phyloP scores from a whole-genome alignment of 2,113 vertebrate species.

The Tretioscincus oriximinensis region DNA sequence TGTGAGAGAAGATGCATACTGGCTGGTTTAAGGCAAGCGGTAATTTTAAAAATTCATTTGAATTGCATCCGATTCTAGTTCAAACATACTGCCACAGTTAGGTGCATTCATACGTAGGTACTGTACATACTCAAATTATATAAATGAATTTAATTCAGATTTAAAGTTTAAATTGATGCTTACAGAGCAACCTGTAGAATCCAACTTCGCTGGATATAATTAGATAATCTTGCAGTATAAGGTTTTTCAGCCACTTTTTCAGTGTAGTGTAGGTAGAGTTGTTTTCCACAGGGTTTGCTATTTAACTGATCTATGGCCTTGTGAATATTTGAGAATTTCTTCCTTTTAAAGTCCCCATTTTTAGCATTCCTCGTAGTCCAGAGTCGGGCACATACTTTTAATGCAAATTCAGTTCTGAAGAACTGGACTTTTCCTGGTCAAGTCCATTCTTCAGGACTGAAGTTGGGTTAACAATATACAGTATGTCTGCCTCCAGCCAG shows the following conservation, averaged over 20 bases:
- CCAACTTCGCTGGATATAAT: not conserved
- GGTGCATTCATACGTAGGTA: not conserved
- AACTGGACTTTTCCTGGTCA: no score
- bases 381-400: no score
- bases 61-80: not conserved
- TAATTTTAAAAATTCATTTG: not conserved
- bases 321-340: not conserved
- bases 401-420: no score
- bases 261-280: no score
- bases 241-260: not conserved
- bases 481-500: no score
- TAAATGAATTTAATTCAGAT: not conserved
- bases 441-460: no score
- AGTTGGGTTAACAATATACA: no score
- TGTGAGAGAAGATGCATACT: not conserved
- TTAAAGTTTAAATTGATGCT: not conserved
- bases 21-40: conserved; percentile 15
- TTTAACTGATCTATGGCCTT: no score
- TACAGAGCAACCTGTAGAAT: not conserved
- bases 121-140: not conserved
- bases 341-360: not conserved
- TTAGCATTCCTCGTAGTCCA: not conserved
- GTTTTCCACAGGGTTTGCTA: no score
- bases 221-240: not conserved
- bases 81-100: not conserved